Percentiles rank a stretch among this genome's conserved stretches.
These are phyloP conservation scores for Austrofundulus limnaeus DNA, from an alignment of 2,113 vertebrate species.

Conservation along the genomic window DNA sequence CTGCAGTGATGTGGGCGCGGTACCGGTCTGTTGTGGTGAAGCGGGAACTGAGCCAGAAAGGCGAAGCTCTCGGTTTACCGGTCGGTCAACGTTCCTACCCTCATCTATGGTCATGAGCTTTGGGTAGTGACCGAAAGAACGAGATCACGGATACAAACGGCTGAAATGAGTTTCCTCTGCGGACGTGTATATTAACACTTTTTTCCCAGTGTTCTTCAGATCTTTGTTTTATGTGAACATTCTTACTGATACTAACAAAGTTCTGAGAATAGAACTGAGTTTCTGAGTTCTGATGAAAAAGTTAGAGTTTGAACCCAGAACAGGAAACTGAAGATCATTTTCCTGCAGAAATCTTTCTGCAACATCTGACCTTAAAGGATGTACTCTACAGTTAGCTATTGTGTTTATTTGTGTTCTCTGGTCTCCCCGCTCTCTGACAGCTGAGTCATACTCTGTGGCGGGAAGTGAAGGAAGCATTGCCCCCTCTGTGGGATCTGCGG, in stretches of 20 bases:
- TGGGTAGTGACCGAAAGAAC: no score
- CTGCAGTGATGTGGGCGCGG: no score
- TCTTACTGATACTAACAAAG: no score
- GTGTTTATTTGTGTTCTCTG: not conserved
- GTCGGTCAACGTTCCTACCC: no score
- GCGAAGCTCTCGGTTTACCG: no score
- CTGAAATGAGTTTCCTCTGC: no score
- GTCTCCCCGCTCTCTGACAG: constrained; percentile 20
- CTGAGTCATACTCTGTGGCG: constrained; percentile 84
- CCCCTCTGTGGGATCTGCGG: constrained; percentile 74
- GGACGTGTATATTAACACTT: no score
- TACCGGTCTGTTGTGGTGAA: no score
- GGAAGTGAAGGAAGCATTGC: constrained; percentile 81
- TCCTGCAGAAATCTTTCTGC: constrained; percentile 54
- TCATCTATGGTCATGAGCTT: no score
- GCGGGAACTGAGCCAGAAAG: no score
- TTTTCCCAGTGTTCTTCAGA: not conserved
- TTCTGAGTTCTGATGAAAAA: not conserved
- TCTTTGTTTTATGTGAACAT: not conserved
- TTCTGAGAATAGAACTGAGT: no score
- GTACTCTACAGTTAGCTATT: constrained; percentile 30
- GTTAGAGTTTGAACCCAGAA: constrained; percentile 32
- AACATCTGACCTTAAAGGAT: constrained; percentile 50
- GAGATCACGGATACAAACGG: no score
- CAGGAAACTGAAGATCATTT: constrained; percentile 71